phyloP scores from a whole-genome alignment of 2,888 invertebrate species.

The Lordiphosa fenestrarum region DNA sequence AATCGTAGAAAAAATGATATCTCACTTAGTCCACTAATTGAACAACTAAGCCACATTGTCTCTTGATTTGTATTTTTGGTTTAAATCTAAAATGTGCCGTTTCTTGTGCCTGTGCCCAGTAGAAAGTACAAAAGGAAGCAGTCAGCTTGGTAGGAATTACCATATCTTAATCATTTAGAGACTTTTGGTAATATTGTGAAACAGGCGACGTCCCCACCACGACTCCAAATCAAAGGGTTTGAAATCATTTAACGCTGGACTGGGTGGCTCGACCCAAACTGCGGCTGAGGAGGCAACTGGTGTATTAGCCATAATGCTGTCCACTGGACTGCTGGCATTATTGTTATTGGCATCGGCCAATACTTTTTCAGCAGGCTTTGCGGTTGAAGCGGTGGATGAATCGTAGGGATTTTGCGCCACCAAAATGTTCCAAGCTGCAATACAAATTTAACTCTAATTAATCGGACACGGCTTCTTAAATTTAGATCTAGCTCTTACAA shows the following conservation, averaged over 20 bases:
- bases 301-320: conserved; percentile 64
- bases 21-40: conserved; percentile 4
- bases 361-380: conserved; percentile 44
- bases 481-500: conserved; percentile 83
- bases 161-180: conserved; percentile 80
- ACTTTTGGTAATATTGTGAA: conserved; percentile 92
- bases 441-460: conserved; percentile 2
- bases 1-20: conserved; percentile 5
- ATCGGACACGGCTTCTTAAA: background rate
- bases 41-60: conserved; percentile 8
- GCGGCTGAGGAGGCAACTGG: conserved; percentile 62
- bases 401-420: conserved; percentile 80
- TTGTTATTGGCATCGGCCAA: conserved; percentile 73
- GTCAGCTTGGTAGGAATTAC: conserved; percentile 17
- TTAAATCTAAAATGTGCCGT: background rate
- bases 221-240: conserved; percentile 94
- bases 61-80: conserved; percentile 2
- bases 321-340: conserved; percentile 79
- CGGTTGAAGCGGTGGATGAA: conserved; percentile 35
- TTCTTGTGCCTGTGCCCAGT: conserved; percentile 12
- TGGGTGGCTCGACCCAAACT: conserved; percentile 87
- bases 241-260: conserved; percentile 87
- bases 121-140: conserved; percentile 25
- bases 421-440: conserved; percentile 79
- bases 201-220: conserved; percentile 93